phyloP scores from a whole-genome alignment of 2,113 vertebrate species.

The Pterocles orientalis region DNA sequence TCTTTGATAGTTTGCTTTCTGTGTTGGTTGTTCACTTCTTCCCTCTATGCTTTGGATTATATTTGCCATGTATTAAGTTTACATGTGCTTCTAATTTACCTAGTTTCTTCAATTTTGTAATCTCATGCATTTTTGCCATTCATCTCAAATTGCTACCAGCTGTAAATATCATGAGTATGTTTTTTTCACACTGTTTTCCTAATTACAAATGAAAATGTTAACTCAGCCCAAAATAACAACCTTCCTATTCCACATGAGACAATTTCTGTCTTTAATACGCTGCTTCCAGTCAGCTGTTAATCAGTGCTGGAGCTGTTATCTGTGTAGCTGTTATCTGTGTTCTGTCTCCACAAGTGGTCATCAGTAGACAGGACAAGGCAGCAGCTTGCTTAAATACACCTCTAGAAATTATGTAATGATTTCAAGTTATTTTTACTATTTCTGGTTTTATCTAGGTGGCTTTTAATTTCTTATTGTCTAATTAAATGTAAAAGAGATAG shows the following conservation, averaged over 20 bases:
- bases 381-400: neutral
- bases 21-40: neutral
- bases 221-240: neutral
- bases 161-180: neutral
- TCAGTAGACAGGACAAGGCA: neutral
- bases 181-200: neutral
- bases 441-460: neutral
- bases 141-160: neutral
- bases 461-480: neutral
- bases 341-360: neutral
- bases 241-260: neutral
- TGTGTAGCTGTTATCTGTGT: neutral
- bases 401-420: neutral
- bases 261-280: neutral
- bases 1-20: neutral
- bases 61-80: neutral
- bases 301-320: neutral
- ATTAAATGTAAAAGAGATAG: neutral
- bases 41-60: neutral
- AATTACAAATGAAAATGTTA: constrained; percentile 8
- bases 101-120: neutral
- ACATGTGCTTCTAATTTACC: neutral
- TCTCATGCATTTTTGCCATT: neutral
- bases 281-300: neutral
- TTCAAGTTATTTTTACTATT: neutral